Evolutionary conservation across 2,113 vertebrate genomes (phyloP).

Genomic region (Cinclus cinclus): DNA sequence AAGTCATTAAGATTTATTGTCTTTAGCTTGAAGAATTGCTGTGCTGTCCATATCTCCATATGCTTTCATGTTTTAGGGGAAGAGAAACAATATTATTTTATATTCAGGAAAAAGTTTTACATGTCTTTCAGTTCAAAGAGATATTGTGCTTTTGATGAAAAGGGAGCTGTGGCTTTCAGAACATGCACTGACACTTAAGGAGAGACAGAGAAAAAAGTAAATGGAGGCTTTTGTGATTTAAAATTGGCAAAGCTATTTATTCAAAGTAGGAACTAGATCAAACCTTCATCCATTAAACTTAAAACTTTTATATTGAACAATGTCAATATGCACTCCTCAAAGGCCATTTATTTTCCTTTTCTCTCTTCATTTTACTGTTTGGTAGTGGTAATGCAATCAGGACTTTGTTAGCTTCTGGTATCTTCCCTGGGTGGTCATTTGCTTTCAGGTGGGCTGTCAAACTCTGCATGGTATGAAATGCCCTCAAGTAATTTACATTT

Average conservation of each 20-base stretch:
- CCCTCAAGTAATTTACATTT: not conserved
- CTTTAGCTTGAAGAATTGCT: not conserved
- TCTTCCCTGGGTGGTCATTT: not conserved
- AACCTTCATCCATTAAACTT: not conserved
- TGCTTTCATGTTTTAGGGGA: not conserved
- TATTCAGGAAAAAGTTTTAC: not conserved
- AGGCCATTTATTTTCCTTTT: not conserved
- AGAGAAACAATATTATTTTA: not conserved
- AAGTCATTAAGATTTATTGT: not conserved
- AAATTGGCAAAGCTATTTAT: not conserved
- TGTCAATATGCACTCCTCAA: not conserved
- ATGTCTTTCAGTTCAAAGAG: constrained; percentile 6
- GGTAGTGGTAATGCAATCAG: not conserved
- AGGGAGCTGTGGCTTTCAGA: not conserved
- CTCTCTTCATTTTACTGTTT: not conserved
- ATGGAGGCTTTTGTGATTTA: not conserved
- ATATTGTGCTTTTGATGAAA: not conserved
- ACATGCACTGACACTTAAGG: not conserved
- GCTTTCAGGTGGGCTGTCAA: not conserved
- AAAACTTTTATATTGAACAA: not conserved
- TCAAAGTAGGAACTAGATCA: not conserved
- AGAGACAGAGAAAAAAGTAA: not conserved
- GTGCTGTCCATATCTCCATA: not conserved
- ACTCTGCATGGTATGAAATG: not conserved
- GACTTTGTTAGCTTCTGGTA: accelerated